A percentile compares a stretch with the other conserved stretches of the same genome.
Evolutionary conservation across 2,888 invertebrate genomes (phyloP).

Genomic region (Stenichneumon culpator): DNA sequence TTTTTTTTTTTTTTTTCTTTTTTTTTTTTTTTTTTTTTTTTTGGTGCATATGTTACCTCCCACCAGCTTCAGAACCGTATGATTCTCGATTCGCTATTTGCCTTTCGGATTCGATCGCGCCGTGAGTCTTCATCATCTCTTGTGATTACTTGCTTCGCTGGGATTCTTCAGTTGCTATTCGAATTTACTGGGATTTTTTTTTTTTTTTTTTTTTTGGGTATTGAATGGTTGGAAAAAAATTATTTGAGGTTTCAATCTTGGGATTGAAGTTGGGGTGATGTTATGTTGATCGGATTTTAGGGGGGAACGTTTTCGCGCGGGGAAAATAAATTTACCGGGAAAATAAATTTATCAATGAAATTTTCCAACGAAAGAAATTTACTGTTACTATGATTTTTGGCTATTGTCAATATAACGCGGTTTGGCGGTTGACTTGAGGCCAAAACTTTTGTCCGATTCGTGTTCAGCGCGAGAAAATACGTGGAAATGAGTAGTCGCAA

Average conservation of each 20-base stretch:
- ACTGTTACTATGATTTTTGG: too few species aligned
- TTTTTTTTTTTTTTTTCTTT: conserved; percentile 52
- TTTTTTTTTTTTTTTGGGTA: not conserved
- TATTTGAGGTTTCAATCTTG: too few species aligned
- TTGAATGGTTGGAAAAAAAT: too few species aligned
- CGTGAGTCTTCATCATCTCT: not conserved
- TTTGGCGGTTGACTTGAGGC: too few species aligned
- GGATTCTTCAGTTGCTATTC: not conserved
- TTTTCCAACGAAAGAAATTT: too few species aligned
- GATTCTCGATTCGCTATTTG: conserved; percentile 69
- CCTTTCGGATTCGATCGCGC: conserved; percentile 29
- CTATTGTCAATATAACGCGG: too few species aligned
- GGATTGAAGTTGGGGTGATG: too few species aligned
- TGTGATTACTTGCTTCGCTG: too few species aligned
- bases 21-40: conserved; percentile 15
- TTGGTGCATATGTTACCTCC: conserved; percentile 57
- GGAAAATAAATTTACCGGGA: too few species aligned
- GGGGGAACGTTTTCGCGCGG: too few species aligned
- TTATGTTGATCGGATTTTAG: too few species aligned
- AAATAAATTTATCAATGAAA: too few species aligned
- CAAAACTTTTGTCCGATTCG: not conserved
- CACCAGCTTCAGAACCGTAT: conserved; percentile 50
- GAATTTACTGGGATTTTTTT: not conserved
- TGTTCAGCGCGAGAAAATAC: not conserved
- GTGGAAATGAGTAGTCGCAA: not conserved